These are phyloP conservation scores for Lytechinus pictus DNA, from an alignment of 35 echinoderm and acorn worm species.

Conservation along the genomic window DNA sequence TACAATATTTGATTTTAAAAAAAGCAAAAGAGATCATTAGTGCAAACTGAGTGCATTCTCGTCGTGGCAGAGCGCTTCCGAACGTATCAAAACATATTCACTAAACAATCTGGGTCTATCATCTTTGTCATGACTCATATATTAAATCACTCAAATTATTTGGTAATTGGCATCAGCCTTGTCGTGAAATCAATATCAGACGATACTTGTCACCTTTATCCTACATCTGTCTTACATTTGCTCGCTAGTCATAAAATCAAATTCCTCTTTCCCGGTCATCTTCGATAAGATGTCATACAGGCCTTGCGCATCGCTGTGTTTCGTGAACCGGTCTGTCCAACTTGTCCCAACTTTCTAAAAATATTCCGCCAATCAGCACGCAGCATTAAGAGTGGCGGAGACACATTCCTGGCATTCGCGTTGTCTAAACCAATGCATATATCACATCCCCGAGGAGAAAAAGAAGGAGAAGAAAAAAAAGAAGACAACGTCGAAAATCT, in stretches of 20 bases:
- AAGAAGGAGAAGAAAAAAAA: neutral
- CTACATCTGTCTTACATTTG: neutral
- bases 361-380: neutral
- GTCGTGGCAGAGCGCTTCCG: neutral
- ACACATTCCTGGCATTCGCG: neutral
- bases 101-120: neutral
- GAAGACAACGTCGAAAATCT: neutral
- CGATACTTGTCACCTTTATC: neutral
- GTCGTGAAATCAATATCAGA: neutral
- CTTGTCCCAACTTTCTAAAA: neutral
- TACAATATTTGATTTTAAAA: neutral
- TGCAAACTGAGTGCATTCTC: neutral
- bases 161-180: constrained; percentile 1
- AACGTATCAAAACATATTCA: neutral
- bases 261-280: neutral
- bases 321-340: neutral
- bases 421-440: neutral
- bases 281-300: neutral
- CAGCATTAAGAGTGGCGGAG: neutral
- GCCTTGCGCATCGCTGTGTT: neutral
- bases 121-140: neutral
- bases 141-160: neutral
- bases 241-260: neutral
- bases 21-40: no score
- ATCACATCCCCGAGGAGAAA: neutral